phyloP scores from a whole-genome alignment of 2,888 invertebrate genomes.

The Lithophane socia region DNA sequence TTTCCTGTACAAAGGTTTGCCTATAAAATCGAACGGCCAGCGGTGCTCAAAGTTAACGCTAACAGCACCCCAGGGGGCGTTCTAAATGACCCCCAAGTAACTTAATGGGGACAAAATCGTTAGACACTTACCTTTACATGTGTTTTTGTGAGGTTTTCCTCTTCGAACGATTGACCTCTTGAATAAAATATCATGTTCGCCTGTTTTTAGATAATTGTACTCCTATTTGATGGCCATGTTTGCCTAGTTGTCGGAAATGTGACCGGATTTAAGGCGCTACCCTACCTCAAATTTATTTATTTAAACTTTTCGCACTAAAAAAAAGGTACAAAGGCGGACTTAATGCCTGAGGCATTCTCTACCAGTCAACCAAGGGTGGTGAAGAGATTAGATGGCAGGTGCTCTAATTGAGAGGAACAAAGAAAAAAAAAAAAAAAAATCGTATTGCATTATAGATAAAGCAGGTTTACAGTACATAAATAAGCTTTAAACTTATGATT shows the following conservation, averaged over 20 bases:
- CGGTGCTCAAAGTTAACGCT: conserved; percentile 24
- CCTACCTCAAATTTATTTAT: too few species aligned
- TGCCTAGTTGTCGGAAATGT: fast-evolving
- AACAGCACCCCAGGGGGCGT: conserved; percentile 26
- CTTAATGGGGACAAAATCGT: conserved; percentile 26
- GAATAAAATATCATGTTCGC: conserved; percentile 9
- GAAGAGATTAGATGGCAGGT: too few species aligned
- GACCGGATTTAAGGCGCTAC: neutral
- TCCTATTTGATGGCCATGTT: neutral
- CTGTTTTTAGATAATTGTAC: neutral
- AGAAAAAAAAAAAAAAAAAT: too few species aligned
- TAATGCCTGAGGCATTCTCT: too few species aligned
- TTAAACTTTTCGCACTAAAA: too few species aligned
- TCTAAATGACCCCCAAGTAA: conserved; percentile 28
- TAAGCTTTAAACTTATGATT: too few species aligned
- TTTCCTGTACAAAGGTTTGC: conserved; percentile 27
- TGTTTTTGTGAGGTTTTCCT: conserved; percentile 31
- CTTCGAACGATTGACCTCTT: neutral
- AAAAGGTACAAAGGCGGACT: too few species aligned
- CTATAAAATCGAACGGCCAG: conserved; percentile 33
- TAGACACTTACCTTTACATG: conserved; percentile 34
- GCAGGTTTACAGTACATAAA: too few species aligned
- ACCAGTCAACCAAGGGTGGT: too few species aligned
- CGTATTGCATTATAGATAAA: too few species aligned
- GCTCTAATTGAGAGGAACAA: too few species aligned